Evolutionary conservation across 2,888 invertebrate species (phyloP), one percentile per base, ranked within the genome.

Genomic region (Marasmarcha lunaedactyla): DNA sequence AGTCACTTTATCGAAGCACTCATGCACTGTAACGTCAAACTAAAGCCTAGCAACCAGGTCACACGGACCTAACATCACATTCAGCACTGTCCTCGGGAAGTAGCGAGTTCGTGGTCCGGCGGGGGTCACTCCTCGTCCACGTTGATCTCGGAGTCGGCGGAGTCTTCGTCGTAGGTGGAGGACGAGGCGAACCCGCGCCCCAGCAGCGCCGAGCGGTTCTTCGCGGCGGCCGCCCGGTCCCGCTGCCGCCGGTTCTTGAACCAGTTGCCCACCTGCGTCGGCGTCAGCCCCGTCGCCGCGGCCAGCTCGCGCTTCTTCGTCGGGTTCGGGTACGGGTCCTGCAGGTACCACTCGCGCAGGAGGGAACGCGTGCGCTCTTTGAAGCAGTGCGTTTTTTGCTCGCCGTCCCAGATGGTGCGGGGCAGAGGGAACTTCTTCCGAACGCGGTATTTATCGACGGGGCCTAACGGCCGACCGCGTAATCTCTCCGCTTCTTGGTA

Each of bases 311-410:
- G 86, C 79, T 98, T 98, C 76, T 98, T 98, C 46, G 97, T 88
- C 1, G 98, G 98, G 57, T 96, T 96, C 33, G 99, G 99, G 83
- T 98, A 99, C 10, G 97, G 97, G 81, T 98, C 98, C 81, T 97
- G 95, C 41, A 98, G 89, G 76, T 99, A 99, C 97, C 98, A 98
- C 85, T 99, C 98, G 46, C 98, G 85, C 50, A 99, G 86, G 51
- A 98, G 85, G 56, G 95, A 95, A 52, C 98, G 84, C 63, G 99
- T 98, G 49, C 97, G 85, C 83, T 99, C 94, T 78, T 98, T 99
- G 86, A 99, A 99, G 81, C 99, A 99, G 79, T 99, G 99, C 68
- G 96, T 97, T 52, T 98, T 99, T 84, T 99, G 98, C 72, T 99
- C 99, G 43, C 99, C 99, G 76, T 99, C 99, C 99, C 99, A 99